Percentiles rank a stretch among this genome's conserved stretches.
These are phyloP conservation scores for Lasiurus cinereus DNA, from an alignment of 2,113 vertebrate species.

Conservation along the genomic window DNA sequence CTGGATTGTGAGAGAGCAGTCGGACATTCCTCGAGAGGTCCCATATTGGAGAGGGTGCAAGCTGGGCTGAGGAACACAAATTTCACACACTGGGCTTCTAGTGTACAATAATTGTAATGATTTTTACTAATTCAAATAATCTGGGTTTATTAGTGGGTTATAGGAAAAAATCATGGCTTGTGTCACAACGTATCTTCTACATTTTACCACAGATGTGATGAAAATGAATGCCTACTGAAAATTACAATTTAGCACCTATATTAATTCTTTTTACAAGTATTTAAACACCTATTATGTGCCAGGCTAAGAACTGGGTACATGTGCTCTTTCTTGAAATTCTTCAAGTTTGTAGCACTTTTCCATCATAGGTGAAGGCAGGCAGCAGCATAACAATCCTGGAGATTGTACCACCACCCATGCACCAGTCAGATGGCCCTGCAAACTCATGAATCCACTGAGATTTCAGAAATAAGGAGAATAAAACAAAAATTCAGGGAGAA, in stretches of 20 bases:
- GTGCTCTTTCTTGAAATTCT: background rate
- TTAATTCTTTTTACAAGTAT: background rate
- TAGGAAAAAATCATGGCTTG: background rate
- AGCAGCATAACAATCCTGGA: too few relatives aligned
- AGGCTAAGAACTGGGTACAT: background rate
- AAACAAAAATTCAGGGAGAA: background rate
- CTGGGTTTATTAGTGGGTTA: background rate
- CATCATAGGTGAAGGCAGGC: background rate
- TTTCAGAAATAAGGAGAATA: background rate
- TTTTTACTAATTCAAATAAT: background rate
- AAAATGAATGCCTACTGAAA: background rate
- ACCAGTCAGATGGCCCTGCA: background rate
- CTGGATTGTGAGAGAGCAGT: too few relatives aligned
- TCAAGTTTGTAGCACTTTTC: background rate
- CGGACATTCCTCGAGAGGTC: too few relatives aligned
- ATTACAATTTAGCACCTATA: background rate
- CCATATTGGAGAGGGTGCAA: too few relatives aligned
- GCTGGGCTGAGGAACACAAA: too few relatives aligned
- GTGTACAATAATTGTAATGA: background rate
- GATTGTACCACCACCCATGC: fast-evolving
- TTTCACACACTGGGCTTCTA: too few relatives aligned
- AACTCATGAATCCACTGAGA: background rate
- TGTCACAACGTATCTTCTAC: background rate
- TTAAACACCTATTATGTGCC: background rate
- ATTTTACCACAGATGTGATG: background rate